Base-by-base conservation (phyloP, 1,140 invertebrate species). In the Drosophila orena region DNA sequence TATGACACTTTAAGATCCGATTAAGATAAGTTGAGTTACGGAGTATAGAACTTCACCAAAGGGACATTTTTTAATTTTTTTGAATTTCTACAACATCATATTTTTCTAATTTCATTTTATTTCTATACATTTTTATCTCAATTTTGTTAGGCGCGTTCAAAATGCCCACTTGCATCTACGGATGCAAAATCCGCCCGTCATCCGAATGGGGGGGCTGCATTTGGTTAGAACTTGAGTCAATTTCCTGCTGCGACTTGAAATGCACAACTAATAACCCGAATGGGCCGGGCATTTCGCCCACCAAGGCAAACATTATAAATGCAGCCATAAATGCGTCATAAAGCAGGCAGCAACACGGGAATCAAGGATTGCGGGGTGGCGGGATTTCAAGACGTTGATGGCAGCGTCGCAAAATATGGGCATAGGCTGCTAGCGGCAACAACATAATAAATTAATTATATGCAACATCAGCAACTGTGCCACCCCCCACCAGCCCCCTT, bases 401-500 rank as follows among this genome's bases (percentile, higher is more conserved):
- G 8, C 57, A 56, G 49, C 55, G 71, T 68, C 62, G 79, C 79
- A 77, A 78, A 78, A 75, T 79, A 83, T 83, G 70, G 77, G 71
- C 76, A 61, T 72, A 79, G 76, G 71, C 81, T 86, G 78, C 71
- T 43, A 47, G 81, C 74, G 74, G 78, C 85, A 89, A 89, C 80
- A 84, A 90, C 84, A 90, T 84, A 89, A 89, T 89, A 89, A 89
- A 90, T 89, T 89, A 89, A 89, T 89, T 89, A 89, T 90, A 90
- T 89, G 85, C 84, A 89, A 89, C 84, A 89, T 89, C 85, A 84
- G 75, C 77, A 80, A 62, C 83, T 55, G 43, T 53, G 38, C 20
- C 22, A 27, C 46, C 59, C 42, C 0, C 12, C 1, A 20, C 20
- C 22, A 7, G 15, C 7, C 24, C 24, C 35, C 2, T 17, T 42